A percentile compares a stretch with the other conserved stretches of the same genome.
These are phyloP conservation scores for Scortum barcoo DNA, from an alignment of 2,113 vertebrate species.

Conservation along the genomic window DNA sequence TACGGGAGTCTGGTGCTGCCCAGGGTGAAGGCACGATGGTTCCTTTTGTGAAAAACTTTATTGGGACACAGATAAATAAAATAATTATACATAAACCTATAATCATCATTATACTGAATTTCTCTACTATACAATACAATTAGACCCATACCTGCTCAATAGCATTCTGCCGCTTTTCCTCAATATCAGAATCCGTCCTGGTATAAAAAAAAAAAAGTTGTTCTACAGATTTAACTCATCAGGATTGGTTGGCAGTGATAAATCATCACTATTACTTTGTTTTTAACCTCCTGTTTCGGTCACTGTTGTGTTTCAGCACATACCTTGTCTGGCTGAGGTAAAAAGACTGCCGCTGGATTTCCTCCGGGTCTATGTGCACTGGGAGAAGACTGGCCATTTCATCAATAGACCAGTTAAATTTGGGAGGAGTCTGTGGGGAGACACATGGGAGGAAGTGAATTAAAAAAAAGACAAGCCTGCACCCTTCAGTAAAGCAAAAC, in stretches of 20 bases:
- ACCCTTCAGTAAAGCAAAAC: not conserved
- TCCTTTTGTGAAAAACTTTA: slow-evolving; percentile 96
- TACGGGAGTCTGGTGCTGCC: slow-evolving; percentile 88
- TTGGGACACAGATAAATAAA: not conserved
- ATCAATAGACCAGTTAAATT: slow-evolving; percentile 98
- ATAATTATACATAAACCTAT: not conserved
- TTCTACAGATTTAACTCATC: not conserved
- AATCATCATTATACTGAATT: not conserved
- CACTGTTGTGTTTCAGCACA: slow-evolving; percentile 27
- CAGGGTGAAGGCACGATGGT: slow-evolving; percentile 96
- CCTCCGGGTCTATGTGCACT: slow-evolving; percentile 95
- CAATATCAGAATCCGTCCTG: slow-evolving; percentile 93
- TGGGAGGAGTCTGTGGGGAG: slow-evolving; percentile 89
- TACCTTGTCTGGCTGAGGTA: slow-evolving; percentile 93
- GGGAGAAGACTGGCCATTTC: slow-evolving; percentile 95
- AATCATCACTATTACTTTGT: not conserved
- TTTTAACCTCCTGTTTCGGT: not conserved
- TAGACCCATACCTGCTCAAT: slow-evolving; percentile 91
- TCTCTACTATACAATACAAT: not conserved
- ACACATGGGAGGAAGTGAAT: slow-evolving; percentile 19
- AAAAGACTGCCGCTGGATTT: slow-evolving; percentile 92
- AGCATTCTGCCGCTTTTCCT: slow-evolving; percentile 95
- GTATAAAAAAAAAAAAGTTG: no score
- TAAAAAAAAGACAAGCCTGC: not conserved
- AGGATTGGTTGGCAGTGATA: not conserved